phyloP scores from a whole-genome alignment of 2,888 invertebrate genomes.

The Minunthozetes semirufus region DNA sequence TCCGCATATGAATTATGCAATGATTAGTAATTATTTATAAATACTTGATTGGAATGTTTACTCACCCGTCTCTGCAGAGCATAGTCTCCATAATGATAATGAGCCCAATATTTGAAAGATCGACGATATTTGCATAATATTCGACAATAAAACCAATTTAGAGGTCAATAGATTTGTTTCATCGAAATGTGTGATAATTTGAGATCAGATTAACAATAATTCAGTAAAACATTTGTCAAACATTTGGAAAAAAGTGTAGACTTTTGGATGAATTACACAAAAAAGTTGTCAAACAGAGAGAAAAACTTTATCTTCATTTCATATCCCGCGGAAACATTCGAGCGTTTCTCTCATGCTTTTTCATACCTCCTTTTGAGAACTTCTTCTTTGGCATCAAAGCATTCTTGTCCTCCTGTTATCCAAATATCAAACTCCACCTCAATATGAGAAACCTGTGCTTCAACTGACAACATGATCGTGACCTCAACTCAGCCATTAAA shows the following conservation, averaged over 20 bases:
- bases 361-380: not conserved
- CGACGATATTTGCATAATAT: slow-evolving; percentile 21
- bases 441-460: slow-evolving; percentile 25
- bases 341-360: not conserved
- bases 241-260: not conserved
- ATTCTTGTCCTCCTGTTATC: slow-evolving; percentile 24
- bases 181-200: not conserved
- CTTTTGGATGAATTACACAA: not conserved
- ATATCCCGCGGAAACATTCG: slow-evolving; percentile 3
- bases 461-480: slow-evolving; percentile 18
- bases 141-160: not conserved
- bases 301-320: not conserved
- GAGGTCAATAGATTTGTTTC: not conserved
- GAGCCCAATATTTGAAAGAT: slow-evolving; percentile 8
- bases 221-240: not conserved
- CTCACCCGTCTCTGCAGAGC: not conserved
- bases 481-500: slow-evolving; percentile 14
- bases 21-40: not conserved
- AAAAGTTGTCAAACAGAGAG: not conserved
- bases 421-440: slow-evolving; percentile 29
- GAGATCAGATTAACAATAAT: not conserved
- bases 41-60: not conserved
- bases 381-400: not conserved
- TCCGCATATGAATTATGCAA: not conserved
- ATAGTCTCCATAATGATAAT: not conserved